Base-by-base conservation (phyloP, 2,797 vertebrate species). In the Falco biarmicus region DNA sequence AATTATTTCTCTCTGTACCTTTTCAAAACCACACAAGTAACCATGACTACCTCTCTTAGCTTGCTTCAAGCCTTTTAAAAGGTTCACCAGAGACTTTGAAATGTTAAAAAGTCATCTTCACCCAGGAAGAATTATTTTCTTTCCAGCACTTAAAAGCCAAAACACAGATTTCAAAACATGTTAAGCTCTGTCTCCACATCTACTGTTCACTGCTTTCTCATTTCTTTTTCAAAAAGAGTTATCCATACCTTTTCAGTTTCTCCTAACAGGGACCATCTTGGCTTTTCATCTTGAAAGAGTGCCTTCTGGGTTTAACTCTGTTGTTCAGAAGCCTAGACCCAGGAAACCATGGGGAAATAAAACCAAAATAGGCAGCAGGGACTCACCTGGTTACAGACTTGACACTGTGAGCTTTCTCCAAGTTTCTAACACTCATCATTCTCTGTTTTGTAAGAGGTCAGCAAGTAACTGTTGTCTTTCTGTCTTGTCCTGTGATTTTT, bases 351-450 rank as follows among this genome's bases (percentile, higher is more conserved):
- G 6, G 24, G 57, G 43, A 90, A 96, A 70, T 29, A 39, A 91
- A 65, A 63, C 9, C 34, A 63, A 65, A 65, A 63, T 2, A 57
- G 31, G 28, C 51, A 73, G 32, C 21, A 94, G 31, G 22, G 57
- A 79, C 93, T 95, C 65, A 96, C 92, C 95, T 87, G 28, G 39
- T 89, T 65, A 53, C 25, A 88, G 68, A 90, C 37, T 1, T 54
- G 66, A 79, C 39, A 56, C 28, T 0, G 1, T 12, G 84, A 66
- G 21, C 29, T 81, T 50, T 73, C 11, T 76, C 64, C 1, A 1
- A 31, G 24, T 60, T 66, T 85, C 64, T 34, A 75, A n/a, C 43
- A 84, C 50, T 81, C 66, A 15, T 47, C 11, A 15, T 54, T 50
- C 73, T 45, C 34, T 53, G 25, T 80, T 88, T 71, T 34, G 21